A percentile compares a stretch with the other conserved stretches of the same genome.
Conservation (phyloP, 2,113 vertebrate genomes). For the Pholis gunnellus region DNA sequence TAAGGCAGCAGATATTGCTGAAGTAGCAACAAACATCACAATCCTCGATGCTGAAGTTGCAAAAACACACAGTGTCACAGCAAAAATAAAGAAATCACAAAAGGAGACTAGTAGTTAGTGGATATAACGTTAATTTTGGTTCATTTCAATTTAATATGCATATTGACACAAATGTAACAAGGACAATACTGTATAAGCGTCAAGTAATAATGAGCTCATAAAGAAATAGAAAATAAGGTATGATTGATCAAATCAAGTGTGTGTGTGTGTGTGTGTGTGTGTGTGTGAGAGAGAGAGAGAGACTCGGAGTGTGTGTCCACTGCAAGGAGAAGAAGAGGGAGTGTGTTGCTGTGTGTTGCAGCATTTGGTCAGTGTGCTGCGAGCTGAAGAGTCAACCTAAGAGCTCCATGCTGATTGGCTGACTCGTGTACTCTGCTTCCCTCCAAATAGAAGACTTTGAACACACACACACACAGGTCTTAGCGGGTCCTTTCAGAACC, state of each 20-base stretch:
- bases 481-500: background rate
- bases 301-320: background rate
- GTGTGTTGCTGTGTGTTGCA: slow-evolving; percentile 48
- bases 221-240: background rate
- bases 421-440: slow-evolving; percentile 51
- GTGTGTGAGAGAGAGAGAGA: too few relatives aligned
- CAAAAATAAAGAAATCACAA: background rate
- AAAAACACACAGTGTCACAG: background rate
- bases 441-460: slow-evolving; percentile 32
- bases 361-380: slow-evolving; percentile 41
- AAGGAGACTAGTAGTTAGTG: background rate
- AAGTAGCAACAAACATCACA: too few relatives aligned
- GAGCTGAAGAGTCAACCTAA: slow-evolving; percentile 29
- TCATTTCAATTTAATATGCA: background rate
- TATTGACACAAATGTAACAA: background rate
- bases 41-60: background rate
- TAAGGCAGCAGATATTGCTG: background rate
- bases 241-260: too few relatives aligned
- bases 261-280: too few relatives aligned
- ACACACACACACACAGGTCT: slow-evolving; percentile 10
- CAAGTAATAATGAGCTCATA: background rate
- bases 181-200: background rate
- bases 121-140: background rate
- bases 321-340: background rate
- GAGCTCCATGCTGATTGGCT: slow-evolving; percentile 39